These are phyloP conservation scores for Philaethria dido DNA, from an alignment of 2,888 invertebrate species.

Conservation along the genomic window DNA sequence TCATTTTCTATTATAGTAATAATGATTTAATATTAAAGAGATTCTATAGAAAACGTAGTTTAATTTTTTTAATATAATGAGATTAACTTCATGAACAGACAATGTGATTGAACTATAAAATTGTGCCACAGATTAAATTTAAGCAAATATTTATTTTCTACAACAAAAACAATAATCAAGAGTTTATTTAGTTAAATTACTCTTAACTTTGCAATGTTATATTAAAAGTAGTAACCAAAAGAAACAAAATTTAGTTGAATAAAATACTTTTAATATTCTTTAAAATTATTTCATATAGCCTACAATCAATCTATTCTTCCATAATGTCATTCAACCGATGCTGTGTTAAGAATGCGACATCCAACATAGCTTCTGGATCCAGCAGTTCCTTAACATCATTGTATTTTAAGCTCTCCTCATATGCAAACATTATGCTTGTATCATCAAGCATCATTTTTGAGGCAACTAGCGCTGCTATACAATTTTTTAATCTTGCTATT, in stretches of 20 bases:
- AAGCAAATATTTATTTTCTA: too few relatives aligned
- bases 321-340: slow-evolving; percentile 85
- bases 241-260: too few relatives aligned
- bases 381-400: slow-evolving; percentile 89
- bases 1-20: slow-evolving; percentile 16
- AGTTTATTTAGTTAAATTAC: neutral
- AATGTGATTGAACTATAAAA: too few relatives aligned
- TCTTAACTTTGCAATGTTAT: neutral
- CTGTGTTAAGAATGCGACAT: slow-evolving; percentile 91
- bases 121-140: too few relatives aligned
- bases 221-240: too few relatives aligned
- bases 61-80: neutral
- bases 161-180: too few relatives aligned
- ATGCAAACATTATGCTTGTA: slow-evolving; percentile 95
- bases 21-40: slow-evolving; percentile 22
- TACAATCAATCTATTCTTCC: too few relatives aligned
- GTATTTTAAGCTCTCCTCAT: slow-evolving; percentile 94
- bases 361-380: slow-evolving; percentile 92
- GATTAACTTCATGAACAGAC: too few relatives aligned
- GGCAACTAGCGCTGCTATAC: slow-evolving; percentile 92
- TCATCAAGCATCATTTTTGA: slow-evolving; percentile 96
- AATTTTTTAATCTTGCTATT: slow-evolving; percentile 95
- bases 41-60: neutral
- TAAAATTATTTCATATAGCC: neutral
- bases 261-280: too few relatives aligned